Conservation (phyloP, 2,888 invertebrate genomes). For the Oegoconia quadripuncta region DNA sequence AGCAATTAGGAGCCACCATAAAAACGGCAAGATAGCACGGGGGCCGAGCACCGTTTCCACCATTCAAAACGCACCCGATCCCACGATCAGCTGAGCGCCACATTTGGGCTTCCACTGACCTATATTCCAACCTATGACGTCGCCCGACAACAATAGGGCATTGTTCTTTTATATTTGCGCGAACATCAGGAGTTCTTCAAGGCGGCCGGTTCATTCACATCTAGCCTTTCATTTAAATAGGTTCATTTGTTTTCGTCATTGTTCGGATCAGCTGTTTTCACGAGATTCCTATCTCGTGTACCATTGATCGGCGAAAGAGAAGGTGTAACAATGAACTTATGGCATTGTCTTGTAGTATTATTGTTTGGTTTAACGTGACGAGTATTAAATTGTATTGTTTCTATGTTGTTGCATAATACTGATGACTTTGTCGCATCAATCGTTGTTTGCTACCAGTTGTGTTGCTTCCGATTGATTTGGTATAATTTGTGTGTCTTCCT, state of each 20-base stretch:
- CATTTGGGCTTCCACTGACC: slow-evolving; percentile 72
- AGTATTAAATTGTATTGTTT: slow-evolving; percentile 59
- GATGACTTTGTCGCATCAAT: slow-evolving; percentile 33
- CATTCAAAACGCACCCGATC: slow-evolving; percentile 33
- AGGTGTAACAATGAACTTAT: slow-evolving; percentile 58
- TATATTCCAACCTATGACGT: slow-evolving; percentile 74
- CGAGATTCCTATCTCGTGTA: slow-evolving; percentile 55
- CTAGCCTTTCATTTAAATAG: slow-evolving; percentile 63
- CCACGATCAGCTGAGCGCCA: slow-evolving; percentile 70
- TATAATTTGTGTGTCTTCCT: no score
- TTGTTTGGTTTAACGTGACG: slow-evolving; percentile 39
- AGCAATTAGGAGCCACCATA: slow-evolving; percentile 25
- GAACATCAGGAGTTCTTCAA: slow-evolving; percentile 70
- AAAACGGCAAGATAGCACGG: slow-evolving; percentile 36
- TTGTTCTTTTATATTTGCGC: slow-evolving; percentile 77
- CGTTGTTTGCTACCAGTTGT: slow-evolving; percentile 12
- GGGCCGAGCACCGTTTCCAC: slow-evolving; percentile 22
- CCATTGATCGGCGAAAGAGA: slow-evolving; percentile 63
- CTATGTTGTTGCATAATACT: slow-evolving; percentile 37
- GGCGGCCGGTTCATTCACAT: slow-evolving; percentile 71
- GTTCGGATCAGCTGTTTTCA: slow-evolving; percentile 71
- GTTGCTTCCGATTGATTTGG: slow-evolving; percentile 3
- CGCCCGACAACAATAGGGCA: slow-evolving; percentile 71
- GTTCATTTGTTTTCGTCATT: slow-evolving; percentile 73
- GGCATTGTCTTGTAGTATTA: slow-evolving; percentile 44